phyloP scores from a whole-genome alignment of 2,797 vertebrate species.

The Saxicola maurus region DNA sequence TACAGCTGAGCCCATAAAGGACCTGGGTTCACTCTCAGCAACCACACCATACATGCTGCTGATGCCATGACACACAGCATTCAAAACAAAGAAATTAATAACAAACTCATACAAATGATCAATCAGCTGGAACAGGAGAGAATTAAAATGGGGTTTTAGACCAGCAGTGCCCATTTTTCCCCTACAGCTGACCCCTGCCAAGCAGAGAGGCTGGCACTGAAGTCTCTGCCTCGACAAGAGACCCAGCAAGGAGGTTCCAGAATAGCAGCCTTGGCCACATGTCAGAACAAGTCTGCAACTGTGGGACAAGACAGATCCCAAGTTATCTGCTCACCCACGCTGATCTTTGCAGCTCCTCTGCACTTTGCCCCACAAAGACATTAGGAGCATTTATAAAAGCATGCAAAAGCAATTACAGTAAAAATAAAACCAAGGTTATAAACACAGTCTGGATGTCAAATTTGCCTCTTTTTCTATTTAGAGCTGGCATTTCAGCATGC shows the following conservation, averaged over 20 bases:
- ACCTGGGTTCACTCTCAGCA: neutral
- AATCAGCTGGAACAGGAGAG: neutral
- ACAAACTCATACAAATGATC: fast-evolving
- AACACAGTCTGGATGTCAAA: neutral
- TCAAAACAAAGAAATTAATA: neutral
- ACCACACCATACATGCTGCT: neutral
- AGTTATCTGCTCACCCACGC: neutral
- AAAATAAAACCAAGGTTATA: conserved; percentile 25
- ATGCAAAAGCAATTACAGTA: neutral
- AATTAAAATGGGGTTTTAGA: fast-evolving
- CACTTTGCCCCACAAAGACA: neutral
- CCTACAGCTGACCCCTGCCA: fast-evolving
- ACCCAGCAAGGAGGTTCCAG: neutral
- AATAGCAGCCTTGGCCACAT: neutral
- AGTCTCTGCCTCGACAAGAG: fast-evolving
- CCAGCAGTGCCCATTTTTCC: neutral
- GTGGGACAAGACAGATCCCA: neutral
- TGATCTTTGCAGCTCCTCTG: neutral
- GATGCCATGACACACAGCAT: neutral
- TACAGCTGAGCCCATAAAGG: neutral
- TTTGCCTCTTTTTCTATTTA: conserved; percentile 17
- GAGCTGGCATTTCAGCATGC: neutral
- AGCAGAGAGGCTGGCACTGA: neutral
- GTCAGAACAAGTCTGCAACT: neutral
- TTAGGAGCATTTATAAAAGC: neutral